Evolutionary conservation across 2,888 invertebrate genomes (phyloP).

Genomic region (Cepaea hortensis): DNA sequence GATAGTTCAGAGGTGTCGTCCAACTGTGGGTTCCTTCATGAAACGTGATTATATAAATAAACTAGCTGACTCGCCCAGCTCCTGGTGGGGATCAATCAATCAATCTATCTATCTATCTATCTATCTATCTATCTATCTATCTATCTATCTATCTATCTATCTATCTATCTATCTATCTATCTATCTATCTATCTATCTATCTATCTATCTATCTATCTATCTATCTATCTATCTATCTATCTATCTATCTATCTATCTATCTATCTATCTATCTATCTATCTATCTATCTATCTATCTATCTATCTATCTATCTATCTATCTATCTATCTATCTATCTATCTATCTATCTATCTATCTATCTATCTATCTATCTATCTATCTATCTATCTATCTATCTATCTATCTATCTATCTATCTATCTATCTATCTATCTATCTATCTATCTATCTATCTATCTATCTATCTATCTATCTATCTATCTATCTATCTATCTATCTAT

Average conservation of each 20-base stretch:
- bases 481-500: constrained; percentile 20
- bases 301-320: neutral
- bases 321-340: neutral
- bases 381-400: neutral
- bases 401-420: neutral
- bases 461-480: constrained; percentile 20
- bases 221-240: neutral
- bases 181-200: neutral
- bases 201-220: neutral
- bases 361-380: neutral
- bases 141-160: constrained; percentile 15
- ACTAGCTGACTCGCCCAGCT: too few relatives aligned
- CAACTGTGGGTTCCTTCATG: too few relatives aligned
- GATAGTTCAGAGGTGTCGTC: too few relatives aligned
- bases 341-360: neutral
- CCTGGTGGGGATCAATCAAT: too few relatives aligned
- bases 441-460: constrained; percentile 10
- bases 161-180: constrained; percentile 3
- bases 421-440: neutral
- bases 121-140: constrained; percentile 9
- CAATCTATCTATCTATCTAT: constrained; percentile 2
- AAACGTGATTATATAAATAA: too few relatives aligned
- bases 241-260: neutral
- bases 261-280: neutral
- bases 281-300: neutral